Evolutionary conservation across 2,797 vertebrate species (phyloP).

Genomic region (Falco columbarius): DNA sequence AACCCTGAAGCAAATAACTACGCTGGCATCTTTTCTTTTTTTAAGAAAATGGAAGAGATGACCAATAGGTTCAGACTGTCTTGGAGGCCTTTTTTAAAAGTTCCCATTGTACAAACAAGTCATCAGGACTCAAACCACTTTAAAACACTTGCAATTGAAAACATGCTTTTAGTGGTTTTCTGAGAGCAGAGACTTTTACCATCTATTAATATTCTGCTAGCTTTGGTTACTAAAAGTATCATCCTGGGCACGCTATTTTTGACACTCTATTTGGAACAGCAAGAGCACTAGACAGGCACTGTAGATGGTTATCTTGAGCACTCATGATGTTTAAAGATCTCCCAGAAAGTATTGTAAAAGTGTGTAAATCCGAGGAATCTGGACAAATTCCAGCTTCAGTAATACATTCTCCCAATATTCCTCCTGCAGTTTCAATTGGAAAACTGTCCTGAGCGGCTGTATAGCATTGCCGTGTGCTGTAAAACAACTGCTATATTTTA

Average conservation of each 20-base stretch:
- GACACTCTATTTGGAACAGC: constrained; percentile 57
- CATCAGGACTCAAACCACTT: constrained; percentile 77
- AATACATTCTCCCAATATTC: constrained; percentile 32
- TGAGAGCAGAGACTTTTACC: constrained; percentile 66
- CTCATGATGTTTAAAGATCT: not conserved
- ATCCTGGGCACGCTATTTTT: constrained; percentile 69
- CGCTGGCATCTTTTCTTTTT: not conserved
- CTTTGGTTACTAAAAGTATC: constrained; percentile 73
- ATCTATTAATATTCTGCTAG: constrained; percentile 74
- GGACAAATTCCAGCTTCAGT: constrained; percentile 13
- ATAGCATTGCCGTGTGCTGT: not conserved
- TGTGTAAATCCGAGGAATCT: constrained; percentile 58
- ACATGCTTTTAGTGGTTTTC: constrained; percentile 78
- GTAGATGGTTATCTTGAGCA: constrained; percentile 3
- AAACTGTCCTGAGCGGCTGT: constrained; percentile 1
- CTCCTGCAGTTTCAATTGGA: constrained; percentile 38
- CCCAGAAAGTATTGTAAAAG: constrained; percentile 47
- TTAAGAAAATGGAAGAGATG: constrained; percentile 43
- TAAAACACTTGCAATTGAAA: constrained; percentile 74
- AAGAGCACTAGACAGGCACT: not conserved
- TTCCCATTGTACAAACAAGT: constrained; percentile 79
- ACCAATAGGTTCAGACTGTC: constrained; percentile 25
- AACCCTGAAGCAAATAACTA: not conserved
- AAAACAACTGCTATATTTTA: not conserved
- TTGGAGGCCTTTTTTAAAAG: constrained; percentile 65